Evolutionary conservation across 2,888 invertebrate genomes (phyloP), one percentile per base, ranked within the genome.

Genomic region (Ormyrus labotus): DNA sequence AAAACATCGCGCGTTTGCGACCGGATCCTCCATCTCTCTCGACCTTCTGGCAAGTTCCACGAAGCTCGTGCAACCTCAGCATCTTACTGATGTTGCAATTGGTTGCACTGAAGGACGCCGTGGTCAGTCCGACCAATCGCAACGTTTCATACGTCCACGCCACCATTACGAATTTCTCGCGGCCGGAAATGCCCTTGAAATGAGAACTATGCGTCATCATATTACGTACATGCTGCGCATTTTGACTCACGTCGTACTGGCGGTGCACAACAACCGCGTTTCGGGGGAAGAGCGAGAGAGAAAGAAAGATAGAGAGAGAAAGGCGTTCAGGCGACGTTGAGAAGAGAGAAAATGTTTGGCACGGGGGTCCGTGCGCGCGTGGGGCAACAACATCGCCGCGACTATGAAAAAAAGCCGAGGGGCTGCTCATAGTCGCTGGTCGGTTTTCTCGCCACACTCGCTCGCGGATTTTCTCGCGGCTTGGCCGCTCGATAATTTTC

Each of bases 31-130:
- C 10, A 11, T 65, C 13, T 50, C 65, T 63, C 45, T 55, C 19
- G 48, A 71, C 34, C 70, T 75, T 80, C 80, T 70, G 53, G 80
- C 47, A 80, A 75, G 67, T 80, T 80, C 80, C 53, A 80, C 51
- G 7, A 4, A 11, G 45, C 53, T 48, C 34, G 34, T 34, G 47
- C 34, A 51, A 34, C 34, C 34, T 34, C 34, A 34, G 48, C 6
- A 63, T 64, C 57, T 53, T 55, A 70, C 48, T 64, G 8, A 13
- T 1, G 1, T 1, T 1, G 11, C n/a, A 5, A 80, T 76, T 80
- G 80, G 80, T 5, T 7, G 53, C 8, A 45, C 55, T 63, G 50
- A 67, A 67, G 75, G 76, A 80, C 80, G 80, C 76, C 19, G 50
- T 34, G 34, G 50, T 6, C 6, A 10, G 0, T 0, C 8, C 55